Evolutionary conservation across 2,113 vertebrate genomes (phyloP).

Genomic region (Bostrychus sinensis): DNA sequence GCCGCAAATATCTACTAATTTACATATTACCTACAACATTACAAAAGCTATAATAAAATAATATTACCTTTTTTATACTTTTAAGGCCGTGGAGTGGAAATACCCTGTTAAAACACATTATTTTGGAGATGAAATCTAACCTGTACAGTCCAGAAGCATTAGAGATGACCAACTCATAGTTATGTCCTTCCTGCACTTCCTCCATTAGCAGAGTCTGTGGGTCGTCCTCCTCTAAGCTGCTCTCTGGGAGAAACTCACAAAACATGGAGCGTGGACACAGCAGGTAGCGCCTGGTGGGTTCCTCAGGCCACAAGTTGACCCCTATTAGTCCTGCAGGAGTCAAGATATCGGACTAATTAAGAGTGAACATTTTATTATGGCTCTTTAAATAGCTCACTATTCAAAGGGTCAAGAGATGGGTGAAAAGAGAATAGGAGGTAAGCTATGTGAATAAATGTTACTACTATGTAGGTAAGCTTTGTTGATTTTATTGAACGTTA

Average conservation of each 20-base stretch:
- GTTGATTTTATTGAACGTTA: too few relatives aligned
- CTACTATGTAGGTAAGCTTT: not conserved
- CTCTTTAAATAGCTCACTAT: too few relatives aligned
- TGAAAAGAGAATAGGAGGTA: not conserved
- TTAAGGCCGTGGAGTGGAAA: too few relatives aligned
- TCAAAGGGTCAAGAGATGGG: not conserved
- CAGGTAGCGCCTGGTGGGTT: slow-evolving; percentile 79
- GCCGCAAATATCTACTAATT: too few relatives aligned
- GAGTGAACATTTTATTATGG: too few relatives aligned
- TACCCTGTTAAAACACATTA: not conserved
- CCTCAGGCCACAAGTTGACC: slow-evolving; percentile 87
- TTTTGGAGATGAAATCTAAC: slow-evolving; percentile 67
- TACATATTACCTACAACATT: too few relatives aligned
- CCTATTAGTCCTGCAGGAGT: slow-evolving; percentile 83
- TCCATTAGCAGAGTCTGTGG: slow-evolving; percentile 79
- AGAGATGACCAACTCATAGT: slow-evolving; percentile 87
- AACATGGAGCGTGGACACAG: slow-evolving; percentile 88
- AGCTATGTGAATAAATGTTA: not conserved
- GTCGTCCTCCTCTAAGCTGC: slow-evolving; percentile 64
- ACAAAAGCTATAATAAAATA: too few relatives aligned
- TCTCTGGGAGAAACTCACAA: slow-evolving; percentile 86
- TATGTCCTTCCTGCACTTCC: slow-evolving; percentile 81
- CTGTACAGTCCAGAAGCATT: slow-evolving; percentile 82
- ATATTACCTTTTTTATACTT: too few relatives aligned
- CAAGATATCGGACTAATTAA: not conserved